phyloP scores from a whole-genome alignment of 2,888 invertebrate species.

The Trissonchulus latispiculum region DNA sequence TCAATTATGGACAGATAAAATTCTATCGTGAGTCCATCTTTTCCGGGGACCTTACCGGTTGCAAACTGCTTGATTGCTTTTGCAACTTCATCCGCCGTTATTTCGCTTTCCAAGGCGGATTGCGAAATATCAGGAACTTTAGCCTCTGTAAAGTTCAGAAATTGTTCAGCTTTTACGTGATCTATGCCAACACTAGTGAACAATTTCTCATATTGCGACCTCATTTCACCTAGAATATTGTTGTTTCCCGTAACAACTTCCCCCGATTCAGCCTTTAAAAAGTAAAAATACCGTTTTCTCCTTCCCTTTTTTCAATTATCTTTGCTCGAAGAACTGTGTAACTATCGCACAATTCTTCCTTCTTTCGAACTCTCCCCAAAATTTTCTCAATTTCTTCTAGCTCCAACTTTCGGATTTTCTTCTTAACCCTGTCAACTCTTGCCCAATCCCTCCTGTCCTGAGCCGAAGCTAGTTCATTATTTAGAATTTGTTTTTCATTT shows the following conservation, averaged over 20 bases:
- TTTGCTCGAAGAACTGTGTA: not conserved
- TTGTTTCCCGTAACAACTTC: not conserved
- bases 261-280: not conserved
- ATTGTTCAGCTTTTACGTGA: not conserved
- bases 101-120: not conserved
- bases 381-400: not conserved
- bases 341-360: not conserved
- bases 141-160: not conserved
- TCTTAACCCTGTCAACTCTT: not conserved
- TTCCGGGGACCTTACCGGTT: not conserved
- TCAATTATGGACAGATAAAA: not conserved
- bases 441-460: no score
- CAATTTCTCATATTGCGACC: not conserved
- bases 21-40: not conserved
- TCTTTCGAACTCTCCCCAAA: not conserved
- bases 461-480: no score
- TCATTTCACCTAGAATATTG: not conserved
- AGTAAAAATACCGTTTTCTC: not conserved
- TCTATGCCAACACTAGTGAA: not conserved
- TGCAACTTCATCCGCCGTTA: not conserved
- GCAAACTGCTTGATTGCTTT: not conserved
- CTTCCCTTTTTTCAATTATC: not conserved
- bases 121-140: not conserved
- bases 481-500: no score
- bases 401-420: not conserved